These are phyloP conservation scores for Molossus molossus DNA, from an alignment of 2,797 vertebrate species.

Conservation along the genomic window DNA sequence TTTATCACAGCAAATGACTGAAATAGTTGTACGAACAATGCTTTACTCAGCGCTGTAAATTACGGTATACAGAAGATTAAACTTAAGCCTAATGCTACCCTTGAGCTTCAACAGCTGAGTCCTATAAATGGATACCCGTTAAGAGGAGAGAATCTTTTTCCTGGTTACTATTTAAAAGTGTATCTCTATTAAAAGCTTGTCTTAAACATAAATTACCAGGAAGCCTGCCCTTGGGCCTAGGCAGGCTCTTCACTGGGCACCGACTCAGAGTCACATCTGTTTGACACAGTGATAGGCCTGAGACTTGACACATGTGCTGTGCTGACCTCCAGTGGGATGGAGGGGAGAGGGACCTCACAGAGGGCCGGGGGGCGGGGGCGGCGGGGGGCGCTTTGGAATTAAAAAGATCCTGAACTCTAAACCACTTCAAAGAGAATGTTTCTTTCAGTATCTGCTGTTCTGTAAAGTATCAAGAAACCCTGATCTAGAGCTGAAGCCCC, in stretches of 20 bases:
- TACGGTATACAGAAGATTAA: constrained; percentile 88
- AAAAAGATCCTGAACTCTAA: not conserved
- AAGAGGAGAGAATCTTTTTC: constrained; percentile 85
- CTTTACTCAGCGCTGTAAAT: constrained; percentile 85
- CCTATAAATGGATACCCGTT: constrained; percentile 89
- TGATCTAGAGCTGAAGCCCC: not conserved
- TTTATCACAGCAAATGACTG: constrained; percentile 77
- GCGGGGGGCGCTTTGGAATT: not conserved
- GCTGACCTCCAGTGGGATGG: constrained; percentile 11
- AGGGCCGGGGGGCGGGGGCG: fast-evolving
- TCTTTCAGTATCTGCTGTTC: not conserved
- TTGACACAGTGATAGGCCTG: not conserved
- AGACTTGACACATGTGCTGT: not conserved
- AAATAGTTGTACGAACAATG: constrained; percentile 79
- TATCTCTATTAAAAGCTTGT: constrained; percentile 87
- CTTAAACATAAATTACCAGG: constrained; percentile 86
- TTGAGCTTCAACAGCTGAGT: constrained; percentile 89
- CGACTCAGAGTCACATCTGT: not conserved
- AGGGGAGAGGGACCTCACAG: not conserved
- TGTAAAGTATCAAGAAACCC: not conserved
- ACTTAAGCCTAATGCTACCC: constrained; percentile 88
- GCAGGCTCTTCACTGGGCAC: constrained; percentile 38
- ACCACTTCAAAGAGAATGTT: not conserved
- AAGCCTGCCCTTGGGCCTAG: constrained; percentile 28
- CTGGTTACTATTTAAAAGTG: constrained; percentile 89